Base-by-base conservation (phyloP, 1,140 invertebrate species). In the Drosophila kohkoa region DNA sequence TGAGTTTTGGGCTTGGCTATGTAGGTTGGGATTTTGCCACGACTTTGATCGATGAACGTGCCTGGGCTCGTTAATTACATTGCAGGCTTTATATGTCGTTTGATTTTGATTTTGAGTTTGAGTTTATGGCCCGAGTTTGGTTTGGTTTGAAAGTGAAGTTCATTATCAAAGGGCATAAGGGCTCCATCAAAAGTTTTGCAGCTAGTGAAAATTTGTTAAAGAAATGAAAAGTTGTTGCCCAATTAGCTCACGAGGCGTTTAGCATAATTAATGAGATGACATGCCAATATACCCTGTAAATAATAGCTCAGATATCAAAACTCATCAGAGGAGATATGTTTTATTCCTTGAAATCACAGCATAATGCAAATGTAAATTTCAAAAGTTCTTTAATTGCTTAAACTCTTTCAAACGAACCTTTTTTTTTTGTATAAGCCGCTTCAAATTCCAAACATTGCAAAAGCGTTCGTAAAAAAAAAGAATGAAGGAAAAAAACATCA, bases 1-100 rank as follows among this genome's bases (percentile, higher is more conserved):
- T 62, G n/a, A 20, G 20, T 41, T 51, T 46, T 45, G 30, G 58
- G 11, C 41, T 57, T 57, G 32, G 16, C 3, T 41, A n/a, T 30
- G 20, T 25, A 10, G 11, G 46, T 13, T 15, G 8, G 62, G 52
- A 25, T 38, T 74, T 32, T 8, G 43, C 15, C 15, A 28, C 60
- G 54, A 70, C 68, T 38, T 75, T 76, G 74, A 76, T 72, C 69
- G 68, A 76, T 76, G 68, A 45, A 75, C 59, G 65, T 77, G 75
- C 63, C 32, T 43, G 62, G 59, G 52, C 30, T 71, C 59, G 41
- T 64, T 75, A 75, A 75, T 65, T 70, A 57, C 48, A 59, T 16
- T 16, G 38, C 35, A 71, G 55, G 46, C 38, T 67, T 57, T 62
- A 6, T 35, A 11, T 46, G 10, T 48, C 51, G 15, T 13, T 69